These are phyloP conservation scores for Sparus aurata DNA, from an alignment of 2,797 vertebrate species.

Conservation along the genomic window DNA sequence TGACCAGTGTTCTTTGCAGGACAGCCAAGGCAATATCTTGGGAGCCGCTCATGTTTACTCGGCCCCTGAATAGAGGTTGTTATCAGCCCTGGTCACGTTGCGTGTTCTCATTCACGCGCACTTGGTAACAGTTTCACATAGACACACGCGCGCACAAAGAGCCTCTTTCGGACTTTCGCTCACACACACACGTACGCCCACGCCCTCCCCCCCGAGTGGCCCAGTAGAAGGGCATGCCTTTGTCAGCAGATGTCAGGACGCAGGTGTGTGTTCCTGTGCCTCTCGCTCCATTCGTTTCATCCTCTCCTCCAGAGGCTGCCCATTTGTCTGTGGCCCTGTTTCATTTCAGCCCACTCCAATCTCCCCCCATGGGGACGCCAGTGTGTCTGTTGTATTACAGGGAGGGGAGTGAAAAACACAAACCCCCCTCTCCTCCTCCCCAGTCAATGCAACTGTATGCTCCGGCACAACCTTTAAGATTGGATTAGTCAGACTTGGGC, in stretches of 20 bases:
- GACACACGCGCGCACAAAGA: constrained; percentile 64
- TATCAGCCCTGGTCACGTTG: constrained; percentile 82
- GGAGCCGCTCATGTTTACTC: constrained; percentile 80
- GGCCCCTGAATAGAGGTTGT: constrained; percentile 77
- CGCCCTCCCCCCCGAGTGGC: constrained; percentile 70
- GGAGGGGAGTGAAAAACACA: constrained; percentile 48
- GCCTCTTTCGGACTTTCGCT: constrained; percentile 59
- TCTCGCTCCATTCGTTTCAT: constrained; percentile 81
- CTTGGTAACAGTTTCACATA: constrained; percentile 67
- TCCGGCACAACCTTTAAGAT: constrained; percentile 55
- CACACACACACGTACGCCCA: constrained; percentile 32
- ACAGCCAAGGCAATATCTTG: constrained; percentile 77
- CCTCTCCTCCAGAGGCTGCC: constrained; percentile 79
- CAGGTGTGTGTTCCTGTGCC: constrained; percentile 83
- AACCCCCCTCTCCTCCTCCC: not conserved
- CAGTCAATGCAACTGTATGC: constrained; percentile 43
- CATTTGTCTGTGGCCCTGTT: constrained; percentile 83
- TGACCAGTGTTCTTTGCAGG: constrained; percentile 71
- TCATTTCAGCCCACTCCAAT: constrained; percentile 76
- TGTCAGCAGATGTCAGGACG: constrained; percentile 86
- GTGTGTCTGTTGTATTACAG: constrained; percentile 70
- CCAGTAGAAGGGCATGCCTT: constrained; percentile 84
- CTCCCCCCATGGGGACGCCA: constrained; percentile 63
- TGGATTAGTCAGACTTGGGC: constrained; percentile 45
- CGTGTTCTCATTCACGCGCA: constrained; percentile 77